Evolutionary conservation across 2,888 invertebrate genomes (phyloP).

Genomic region (Patella caerulea): DNA sequence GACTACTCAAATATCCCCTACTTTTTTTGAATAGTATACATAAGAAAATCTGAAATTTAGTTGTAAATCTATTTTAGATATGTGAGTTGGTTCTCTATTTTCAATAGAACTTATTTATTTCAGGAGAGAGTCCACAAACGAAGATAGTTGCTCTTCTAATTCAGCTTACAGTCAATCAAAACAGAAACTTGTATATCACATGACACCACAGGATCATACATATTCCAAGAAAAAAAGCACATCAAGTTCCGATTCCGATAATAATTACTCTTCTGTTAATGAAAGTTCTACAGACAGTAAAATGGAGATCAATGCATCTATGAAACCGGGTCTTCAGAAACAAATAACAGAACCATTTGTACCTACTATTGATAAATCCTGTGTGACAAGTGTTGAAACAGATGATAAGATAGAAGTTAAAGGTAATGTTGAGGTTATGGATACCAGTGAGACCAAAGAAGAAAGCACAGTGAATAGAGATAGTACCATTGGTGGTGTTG

Average conservation of each 20-base stretch:
- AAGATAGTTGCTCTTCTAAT: conserved; percentile 8
- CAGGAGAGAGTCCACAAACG: conserved; percentile 15
- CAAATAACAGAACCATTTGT: conserved; percentile 5
- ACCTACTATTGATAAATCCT: background rate
- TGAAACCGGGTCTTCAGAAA: background rate
- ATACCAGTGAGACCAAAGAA: conserved; percentile 14
- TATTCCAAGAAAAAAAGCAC: conserved; percentile 58
- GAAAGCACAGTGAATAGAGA: conserved; percentile 11
- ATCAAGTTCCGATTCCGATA: conserved; percentile 29
- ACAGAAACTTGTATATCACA: conserved; percentile 34
- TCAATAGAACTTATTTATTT: conserved; percentile 1
- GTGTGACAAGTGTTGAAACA: conserved; percentile 13
- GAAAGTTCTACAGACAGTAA: conserved; percentile 13
- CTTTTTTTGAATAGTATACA: no score
- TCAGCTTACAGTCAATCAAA: conserved; percentile 21
- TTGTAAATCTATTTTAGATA: no score
- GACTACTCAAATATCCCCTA: no score
- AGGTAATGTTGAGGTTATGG: conserved; percentile 16
- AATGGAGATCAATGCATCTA: background rate
- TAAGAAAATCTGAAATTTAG: no score
- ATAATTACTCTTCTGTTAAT: conserved; percentile 13
- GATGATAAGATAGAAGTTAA: conserved; percentile 15
- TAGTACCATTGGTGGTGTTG: conserved; percentile 13
- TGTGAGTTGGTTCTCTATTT: background rate
- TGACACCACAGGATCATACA: conserved; percentile 59